Evolutionary conservation across 64 coral and sea anemone genomes (phyloP).

Genomic region (Platygyra sinensis): DNA sequence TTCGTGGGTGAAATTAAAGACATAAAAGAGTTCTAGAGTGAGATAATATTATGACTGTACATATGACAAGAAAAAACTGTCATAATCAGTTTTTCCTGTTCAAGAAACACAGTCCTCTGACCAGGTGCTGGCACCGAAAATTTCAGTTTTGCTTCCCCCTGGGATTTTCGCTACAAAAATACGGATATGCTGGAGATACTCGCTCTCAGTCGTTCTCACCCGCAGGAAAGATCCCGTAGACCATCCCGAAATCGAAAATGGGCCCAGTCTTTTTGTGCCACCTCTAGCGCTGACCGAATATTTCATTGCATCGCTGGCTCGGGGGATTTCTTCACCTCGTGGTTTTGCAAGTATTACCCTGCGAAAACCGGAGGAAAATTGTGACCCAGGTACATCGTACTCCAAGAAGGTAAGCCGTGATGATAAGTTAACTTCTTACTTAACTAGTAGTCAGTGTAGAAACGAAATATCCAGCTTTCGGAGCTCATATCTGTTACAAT

Average conservation of each 20-base stretch:
- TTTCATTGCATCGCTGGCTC: conserved; percentile 13
- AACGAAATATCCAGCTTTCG: background rate
- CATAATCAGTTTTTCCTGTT: too few relatives aligned
- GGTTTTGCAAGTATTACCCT: background rate
- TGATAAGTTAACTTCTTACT: background rate
- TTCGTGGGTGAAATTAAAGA: background rate
- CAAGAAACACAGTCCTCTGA: too few relatives aligned
- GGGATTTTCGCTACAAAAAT: too few relatives aligned
- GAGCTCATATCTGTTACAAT: background rate
- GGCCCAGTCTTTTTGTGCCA: background rate
- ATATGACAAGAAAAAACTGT: too few relatives aligned
- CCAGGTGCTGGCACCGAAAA: too few relatives aligned
- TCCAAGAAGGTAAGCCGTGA: background rate
- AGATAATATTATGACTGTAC: too few relatives aligned
- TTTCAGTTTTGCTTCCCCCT: too few relatives aligned
- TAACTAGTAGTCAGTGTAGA: background rate
- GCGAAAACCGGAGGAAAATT: conserved; percentile 9
- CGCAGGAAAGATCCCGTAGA: background rate
- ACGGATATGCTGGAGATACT: too few relatives aligned
- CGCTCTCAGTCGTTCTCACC: too few relatives aligned
- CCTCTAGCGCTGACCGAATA: conserved; percentile 7
- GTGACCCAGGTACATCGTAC: background rate
- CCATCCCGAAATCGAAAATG: background rate
- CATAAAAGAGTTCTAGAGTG: too few relatives aligned
- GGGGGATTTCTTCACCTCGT: conserved; percentile 31